phyloP scores from a whole-genome alignment of 2,888 invertebrate genomes.

The Danaus chrysippus region DNA sequence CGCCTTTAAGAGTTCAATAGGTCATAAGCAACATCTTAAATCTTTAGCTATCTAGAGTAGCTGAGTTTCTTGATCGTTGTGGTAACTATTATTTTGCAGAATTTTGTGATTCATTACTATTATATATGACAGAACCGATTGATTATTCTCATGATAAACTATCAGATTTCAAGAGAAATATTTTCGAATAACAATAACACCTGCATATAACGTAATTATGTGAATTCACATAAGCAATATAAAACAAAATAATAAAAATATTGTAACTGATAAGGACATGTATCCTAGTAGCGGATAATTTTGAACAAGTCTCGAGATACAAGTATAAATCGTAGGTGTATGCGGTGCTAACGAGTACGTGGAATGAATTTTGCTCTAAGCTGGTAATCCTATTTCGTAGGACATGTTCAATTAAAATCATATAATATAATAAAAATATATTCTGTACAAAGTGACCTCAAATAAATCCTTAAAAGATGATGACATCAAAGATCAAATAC shows the following conservation, averaged over 20 bases:
- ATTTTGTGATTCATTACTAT: too few species aligned
- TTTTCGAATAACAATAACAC: too few species aligned
- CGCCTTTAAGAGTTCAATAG: conserved; percentile 2
- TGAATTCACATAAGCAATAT: too few species aligned
- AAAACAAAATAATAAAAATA: too few species aligned
- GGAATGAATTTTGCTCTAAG: conserved; percentile 40
- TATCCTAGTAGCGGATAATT: not conserved
- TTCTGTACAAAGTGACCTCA: not conserved
- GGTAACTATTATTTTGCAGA: not conserved
- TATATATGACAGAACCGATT: too few species aligned
- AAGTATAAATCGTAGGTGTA: conserved; percentile 17
- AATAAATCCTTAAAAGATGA: conserved; percentile 14
- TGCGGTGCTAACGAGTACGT: conserved; percentile 33
- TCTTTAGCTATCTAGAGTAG: not conserved
- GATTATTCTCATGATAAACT: too few species aligned
- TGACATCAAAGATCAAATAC: conserved; percentile 24
- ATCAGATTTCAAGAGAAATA: too few species aligned
- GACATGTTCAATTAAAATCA: conserved; percentile 19
- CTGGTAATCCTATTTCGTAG: conserved; percentile 30
- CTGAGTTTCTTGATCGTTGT: not conserved
- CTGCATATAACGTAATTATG: too few species aligned
- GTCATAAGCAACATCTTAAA: not conserved
- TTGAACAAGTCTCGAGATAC: conserved; percentile 3
- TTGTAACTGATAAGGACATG: too few species aligned
- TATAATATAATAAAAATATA: not conserved